Evolutionary conservation across 2,113 vertebrate genomes (phyloP).

Genomic region (Phylloscopus trochilus): DNA sequence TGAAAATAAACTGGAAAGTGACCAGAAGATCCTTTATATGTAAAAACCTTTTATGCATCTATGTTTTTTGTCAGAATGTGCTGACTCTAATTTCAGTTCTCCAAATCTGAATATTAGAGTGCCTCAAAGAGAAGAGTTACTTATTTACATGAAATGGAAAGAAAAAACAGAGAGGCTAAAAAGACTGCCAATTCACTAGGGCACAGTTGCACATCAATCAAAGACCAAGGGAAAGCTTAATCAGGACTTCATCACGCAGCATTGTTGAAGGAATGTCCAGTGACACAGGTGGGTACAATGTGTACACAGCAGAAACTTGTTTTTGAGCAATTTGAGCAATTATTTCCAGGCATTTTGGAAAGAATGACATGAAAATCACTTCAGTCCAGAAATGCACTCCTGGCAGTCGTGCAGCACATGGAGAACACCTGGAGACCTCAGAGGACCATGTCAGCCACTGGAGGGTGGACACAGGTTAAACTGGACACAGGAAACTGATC

Average conservation of each 20-base stretch:
- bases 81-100: conserved; percentile 59
- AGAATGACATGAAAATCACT: not conserved
- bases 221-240: not conserved
- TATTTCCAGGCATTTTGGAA: not conserved
- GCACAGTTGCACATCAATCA: not conserved
- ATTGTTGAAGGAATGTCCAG: not conserved
- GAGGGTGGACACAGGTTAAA: not conserved
- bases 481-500: not conserved
- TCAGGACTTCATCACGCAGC: not conserved
- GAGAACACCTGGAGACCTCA: not conserved
- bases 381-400: too few species aligned
- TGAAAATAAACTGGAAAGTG: conserved; percentile 51
- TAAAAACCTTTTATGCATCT: conserved; percentile 34
- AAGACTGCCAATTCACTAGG: not conserved
- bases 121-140: conserved; percentile 30
- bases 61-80: conserved; percentile 17
- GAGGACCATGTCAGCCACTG: not conserved
- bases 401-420: rapidly evolving
- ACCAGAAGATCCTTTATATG: conserved; percentile 56
- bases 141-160: conserved; percentile 28
- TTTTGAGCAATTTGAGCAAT: not conserved
- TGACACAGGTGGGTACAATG: not conserved
- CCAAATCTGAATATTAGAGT: conserved; percentile 45
- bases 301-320: not conserved
- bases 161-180: not conserved